These are phyloP conservation scores for Macquaria australasica DNA, from an alignment of 2,113 vertebrate genomes.

Conservation along the genomic window DNA sequence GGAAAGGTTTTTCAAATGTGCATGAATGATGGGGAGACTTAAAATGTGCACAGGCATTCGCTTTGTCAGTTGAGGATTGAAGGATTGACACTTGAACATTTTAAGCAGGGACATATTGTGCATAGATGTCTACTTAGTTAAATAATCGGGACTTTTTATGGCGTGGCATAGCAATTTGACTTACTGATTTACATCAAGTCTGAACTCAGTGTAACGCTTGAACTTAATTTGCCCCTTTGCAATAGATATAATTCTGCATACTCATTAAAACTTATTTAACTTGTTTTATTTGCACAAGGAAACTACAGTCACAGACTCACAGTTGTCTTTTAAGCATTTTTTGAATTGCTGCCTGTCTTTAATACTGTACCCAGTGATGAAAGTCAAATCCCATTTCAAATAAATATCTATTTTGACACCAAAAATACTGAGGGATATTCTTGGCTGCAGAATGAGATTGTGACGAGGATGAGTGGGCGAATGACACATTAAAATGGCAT, in stretches of 20 bases:
- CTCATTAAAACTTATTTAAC: slow-evolving; percentile 1
- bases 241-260: slow-evolving; percentile 27
- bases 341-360: slow-evolving; percentile 11
- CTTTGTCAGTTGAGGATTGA: slow-evolving; percentile 14
- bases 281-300: slow-evolving; percentile 19
- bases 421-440: slow-evolving; percentile 42
- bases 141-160: slow-evolving; percentile 26
- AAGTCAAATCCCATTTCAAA: slow-evolving; percentile 53
- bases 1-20: slow-evolving; percentile 32
- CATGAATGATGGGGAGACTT: slow-evolving; percentile 17
- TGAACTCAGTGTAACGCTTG: slow-evolving; percentile 14
- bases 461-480: slow-evolving; percentile 23
- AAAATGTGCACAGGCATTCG: slow-evolving; percentile 9
- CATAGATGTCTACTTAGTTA: slow-evolving; percentile 6
- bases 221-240: slow-evolving; percentile 20
- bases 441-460: slow-evolving; percentile 53
- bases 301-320: slow-evolving; percentile 15
- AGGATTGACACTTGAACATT: slow-evolving; percentile 20
- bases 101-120: slow-evolving; percentile 10
- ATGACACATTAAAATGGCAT: slow-evolving; percentile 50
- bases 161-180: background rate
- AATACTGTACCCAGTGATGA: slow-evolving; percentile 41
- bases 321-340: slow-evolving; percentile 18
- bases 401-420: slow-evolving; percentile 45
- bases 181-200: slow-evolving; percentile 7